Evolutionary conservation across 2,113 vertebrate species (phyloP).

Genomic region (Zootoca vivipara): DNA sequence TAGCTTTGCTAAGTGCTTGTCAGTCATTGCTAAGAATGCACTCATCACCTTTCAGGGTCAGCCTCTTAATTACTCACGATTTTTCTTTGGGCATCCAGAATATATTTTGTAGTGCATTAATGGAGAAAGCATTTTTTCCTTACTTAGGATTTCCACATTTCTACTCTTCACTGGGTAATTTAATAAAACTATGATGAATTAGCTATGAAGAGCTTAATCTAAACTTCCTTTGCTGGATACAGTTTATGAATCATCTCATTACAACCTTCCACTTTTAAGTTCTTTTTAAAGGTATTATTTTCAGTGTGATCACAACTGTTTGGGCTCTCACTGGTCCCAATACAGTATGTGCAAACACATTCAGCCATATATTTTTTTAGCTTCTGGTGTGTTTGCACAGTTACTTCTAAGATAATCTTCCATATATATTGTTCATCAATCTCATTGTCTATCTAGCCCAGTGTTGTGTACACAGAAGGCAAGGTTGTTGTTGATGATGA

Average conservation of each 20-base stretch:
- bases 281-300: neutral
- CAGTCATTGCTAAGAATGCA: neutral
- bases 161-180: slow-evolving; percentile 4
- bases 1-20: slow-evolving; percentile 11
- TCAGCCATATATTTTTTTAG: neutral
- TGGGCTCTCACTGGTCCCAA: neutral
- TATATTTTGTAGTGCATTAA: rapidly evolving
- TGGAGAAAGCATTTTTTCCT: neutral
- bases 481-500: too few species aligned
- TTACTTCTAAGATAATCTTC: neutral
- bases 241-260: neutral
- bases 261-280: neutral
- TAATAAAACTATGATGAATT: neutral
- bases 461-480: too few species aligned
- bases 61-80: slow-evolving; percentile 10
- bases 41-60: slow-evolving; percentile 1
- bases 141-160: neutral
- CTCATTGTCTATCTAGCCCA: too few species aligned
- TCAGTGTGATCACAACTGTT: too few species aligned
- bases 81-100: neutral
- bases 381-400: neutral
- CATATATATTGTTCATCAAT: too few species aligned
- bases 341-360: neutral
- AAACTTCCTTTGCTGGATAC: neutral
- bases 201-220: slow-evolving; percentile 3